A percentile compares a stretch with the other conserved stretches of the same genome.
Conservation (phyloP, 1,140 invertebrate genomes). For the Phymastichus coffea region DNA sequence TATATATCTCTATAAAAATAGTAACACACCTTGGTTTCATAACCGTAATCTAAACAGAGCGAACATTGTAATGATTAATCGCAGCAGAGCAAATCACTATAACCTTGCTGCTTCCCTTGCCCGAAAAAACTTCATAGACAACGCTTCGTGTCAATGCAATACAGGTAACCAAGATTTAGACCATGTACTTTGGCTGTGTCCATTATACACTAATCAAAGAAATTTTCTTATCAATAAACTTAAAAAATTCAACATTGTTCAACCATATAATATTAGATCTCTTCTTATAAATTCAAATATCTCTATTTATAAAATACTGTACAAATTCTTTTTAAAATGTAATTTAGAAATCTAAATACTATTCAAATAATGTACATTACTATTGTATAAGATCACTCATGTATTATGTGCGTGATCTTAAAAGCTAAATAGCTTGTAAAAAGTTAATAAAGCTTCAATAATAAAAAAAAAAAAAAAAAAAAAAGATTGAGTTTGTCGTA, state of each 20-base stretch:
- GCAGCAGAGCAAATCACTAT: not conserved
- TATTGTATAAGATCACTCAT: too few species aligned
- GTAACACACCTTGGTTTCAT: not conserved
- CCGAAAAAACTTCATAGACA: not conserved
- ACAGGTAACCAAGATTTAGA: not conserved
- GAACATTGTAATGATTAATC: not conserved
- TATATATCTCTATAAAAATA: not conserved
- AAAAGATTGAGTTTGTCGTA: too few species aligned
- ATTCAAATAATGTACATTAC: too few species aligned
- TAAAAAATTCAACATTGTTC: not conserved
- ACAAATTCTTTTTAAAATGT: too few species aligned
- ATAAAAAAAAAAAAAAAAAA: too few species aligned
- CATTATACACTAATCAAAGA: not conserved
- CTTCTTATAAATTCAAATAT: too few species aligned
- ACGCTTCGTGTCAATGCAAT: not conserved
- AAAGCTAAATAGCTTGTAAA: too few species aligned
- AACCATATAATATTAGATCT: not conserved
- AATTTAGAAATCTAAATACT: too few species aligned
- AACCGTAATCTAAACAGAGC: not conserved
- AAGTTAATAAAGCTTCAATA: too few species aligned
- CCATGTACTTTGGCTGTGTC: not conserved
- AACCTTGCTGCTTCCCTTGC: not conserved
- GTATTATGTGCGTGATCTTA: too few species aligned
- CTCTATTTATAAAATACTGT: too few species aligned
- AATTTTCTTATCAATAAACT: not conserved